phyloP scores from a whole-genome alignment of 2,888 invertebrate genomes.

The Cabera pusaria region DNA sequence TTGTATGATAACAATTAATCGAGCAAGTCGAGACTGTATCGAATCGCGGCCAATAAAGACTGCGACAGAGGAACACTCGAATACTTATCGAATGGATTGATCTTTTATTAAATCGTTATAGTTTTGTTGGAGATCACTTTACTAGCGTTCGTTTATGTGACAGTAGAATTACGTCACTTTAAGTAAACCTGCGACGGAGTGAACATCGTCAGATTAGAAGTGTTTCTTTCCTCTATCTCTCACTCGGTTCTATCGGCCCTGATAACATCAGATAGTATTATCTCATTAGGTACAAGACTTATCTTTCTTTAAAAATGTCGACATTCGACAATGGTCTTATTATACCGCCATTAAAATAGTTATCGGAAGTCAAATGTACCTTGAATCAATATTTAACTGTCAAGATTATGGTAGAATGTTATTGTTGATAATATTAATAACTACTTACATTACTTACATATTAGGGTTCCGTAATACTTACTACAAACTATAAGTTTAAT shows the following conservation, averaged over 20 bases:
- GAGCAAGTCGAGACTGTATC: constrained; percentile 39
- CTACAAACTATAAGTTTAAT: too few relatives aligned
- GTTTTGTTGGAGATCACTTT: constrained; percentile 23
- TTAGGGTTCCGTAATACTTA: too few relatives aligned
- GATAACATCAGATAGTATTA: constrained; percentile 54
- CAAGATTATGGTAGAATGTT: too few relatives aligned
- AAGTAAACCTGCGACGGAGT: constrained; percentile 43
- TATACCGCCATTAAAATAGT: too few relatives aligned
- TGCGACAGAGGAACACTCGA: constrained; percentile 25
- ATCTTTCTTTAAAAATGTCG: constrained; percentile 11
- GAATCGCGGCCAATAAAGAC: constrained; percentile 37
- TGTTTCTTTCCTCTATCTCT: constrained; percentile 36
- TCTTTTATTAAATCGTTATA: constrained; percentile 25
- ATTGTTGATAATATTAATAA: too few relatives aligned
- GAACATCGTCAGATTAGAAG: constrained; percentile 36
- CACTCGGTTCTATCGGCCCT: constrained; percentile 45
- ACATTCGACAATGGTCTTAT: too few relatives aligned
- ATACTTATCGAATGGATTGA: constrained; percentile 24
- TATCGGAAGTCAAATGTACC: too few relatives aligned
- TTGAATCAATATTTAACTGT: too few relatives aligned
- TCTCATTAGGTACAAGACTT: constrained; percentile 20
- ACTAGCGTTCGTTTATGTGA: constrained; percentile 18
- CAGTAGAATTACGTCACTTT: constrained; percentile 36
- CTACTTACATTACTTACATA: too few relatives aligned
- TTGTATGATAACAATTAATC: constrained; percentile 59